These are phyloP conservation scores for Polypterus bichir DNA, from an alignment of 2,113 vertebrate species.

Conservation along the genomic window DNA sequence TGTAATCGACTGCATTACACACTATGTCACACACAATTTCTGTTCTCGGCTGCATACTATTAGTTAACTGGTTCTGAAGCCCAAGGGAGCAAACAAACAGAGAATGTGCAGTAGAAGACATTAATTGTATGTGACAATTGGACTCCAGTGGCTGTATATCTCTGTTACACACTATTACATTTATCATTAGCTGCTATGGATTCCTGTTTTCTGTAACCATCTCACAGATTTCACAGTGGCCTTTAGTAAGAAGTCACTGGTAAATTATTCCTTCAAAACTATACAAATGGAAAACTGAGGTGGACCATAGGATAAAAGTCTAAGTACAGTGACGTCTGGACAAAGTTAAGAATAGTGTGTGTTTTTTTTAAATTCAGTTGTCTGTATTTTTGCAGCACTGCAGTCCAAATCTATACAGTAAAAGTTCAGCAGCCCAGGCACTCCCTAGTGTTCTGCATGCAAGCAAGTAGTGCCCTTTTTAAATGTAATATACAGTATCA, in stretches of 20 bases:
- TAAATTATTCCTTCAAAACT: too few relatives aligned
- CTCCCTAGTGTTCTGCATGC: too few relatives aligned
- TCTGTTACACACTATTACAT: conserved; percentile 64
- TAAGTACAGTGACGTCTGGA: too few relatives aligned
- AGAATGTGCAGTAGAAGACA: conserved; percentile 35
- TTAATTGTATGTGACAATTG: conserved; percentile 63
- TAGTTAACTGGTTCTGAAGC: conserved; percentile 57
- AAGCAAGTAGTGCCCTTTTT: too few relatives aligned
- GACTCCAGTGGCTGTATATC: conserved; percentile 56
- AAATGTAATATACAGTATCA: too few relatives aligned
- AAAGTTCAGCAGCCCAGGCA: too few relatives aligned
- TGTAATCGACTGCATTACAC: conserved; percentile 58
- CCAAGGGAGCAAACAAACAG: conserved; percentile 47
- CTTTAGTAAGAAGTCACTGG: conserved; percentile 29
- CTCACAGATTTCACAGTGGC: conserved; percentile 10
- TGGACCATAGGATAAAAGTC: too few relatives aligned
- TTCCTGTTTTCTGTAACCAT: conserved; percentile 22
- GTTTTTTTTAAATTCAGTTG: too few relatives aligned
- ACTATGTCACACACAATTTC: conserved; percentile 57
- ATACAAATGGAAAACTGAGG: too few relatives aligned
- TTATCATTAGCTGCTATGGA: conserved; percentile 49
- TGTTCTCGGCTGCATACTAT: conserved; percentile 51
- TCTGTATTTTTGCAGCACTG: too few relatives aligned
- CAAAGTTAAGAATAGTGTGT: too few relatives aligned
- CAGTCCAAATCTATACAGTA: too few relatives aligned